Evolutionary conservation across 1,140 invertebrate species (phyloP).

Genomic region (Neodiprion virginianus): DNA sequence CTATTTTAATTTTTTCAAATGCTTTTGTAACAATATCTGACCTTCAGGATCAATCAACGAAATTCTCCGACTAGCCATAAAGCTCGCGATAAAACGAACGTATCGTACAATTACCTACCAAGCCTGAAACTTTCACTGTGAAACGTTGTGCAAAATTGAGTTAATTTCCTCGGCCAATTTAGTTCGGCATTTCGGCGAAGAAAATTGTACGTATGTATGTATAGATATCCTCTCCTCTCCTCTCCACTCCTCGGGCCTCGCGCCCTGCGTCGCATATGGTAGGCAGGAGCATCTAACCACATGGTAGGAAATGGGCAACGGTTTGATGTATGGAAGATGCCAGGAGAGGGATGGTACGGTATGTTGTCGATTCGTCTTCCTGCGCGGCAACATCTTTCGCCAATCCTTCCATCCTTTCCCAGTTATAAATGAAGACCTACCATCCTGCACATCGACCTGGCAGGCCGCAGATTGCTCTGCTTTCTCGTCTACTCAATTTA

Average conservation of each 20-base stretch:
- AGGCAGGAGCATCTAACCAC: not conserved
- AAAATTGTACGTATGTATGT: no score
- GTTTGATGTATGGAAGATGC: constrained; percentile 3
- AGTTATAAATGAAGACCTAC: not conserved
- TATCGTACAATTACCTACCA: no score
- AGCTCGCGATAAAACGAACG: no score
- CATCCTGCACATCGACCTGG: not conserved
- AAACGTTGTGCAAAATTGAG: not conserved
- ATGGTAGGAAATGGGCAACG: constrained; percentile 7
- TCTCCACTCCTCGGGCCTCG: no score
- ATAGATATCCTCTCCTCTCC: no score
- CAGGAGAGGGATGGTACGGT: not conserved
- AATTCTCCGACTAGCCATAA: no score
- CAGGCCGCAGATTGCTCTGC: constrained; percentile 3
- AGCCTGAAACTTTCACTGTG: no score
- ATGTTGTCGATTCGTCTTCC: constrained; percentile 7
- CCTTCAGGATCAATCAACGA: no score
- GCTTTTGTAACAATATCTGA: no score
- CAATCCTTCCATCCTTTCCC: constrained; percentile 6
- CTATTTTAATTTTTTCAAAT: not conserved
- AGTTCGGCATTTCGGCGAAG: not conserved
- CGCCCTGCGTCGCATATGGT: not conserved
- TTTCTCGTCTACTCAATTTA: constrained; percentile 6
- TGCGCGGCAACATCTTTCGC: constrained; percentile 2
- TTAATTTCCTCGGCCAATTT: not conserved